Evolutionary conservation across 2,888 invertebrate genomes (phyloP).

Genomic region (Morpho helenor): DNA sequence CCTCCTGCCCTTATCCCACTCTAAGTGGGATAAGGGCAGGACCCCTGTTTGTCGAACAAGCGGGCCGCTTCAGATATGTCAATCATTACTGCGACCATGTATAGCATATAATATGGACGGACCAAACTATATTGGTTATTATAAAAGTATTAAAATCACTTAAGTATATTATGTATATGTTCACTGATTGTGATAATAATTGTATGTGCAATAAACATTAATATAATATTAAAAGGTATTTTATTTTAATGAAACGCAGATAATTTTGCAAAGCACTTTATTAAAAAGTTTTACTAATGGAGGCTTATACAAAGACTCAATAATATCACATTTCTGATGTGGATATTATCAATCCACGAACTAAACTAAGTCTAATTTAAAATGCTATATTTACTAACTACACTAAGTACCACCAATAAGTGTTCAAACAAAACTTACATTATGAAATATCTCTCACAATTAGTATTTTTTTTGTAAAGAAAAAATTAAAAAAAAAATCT

Average conservation of each 20-base stretch:
- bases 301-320: constrained; percentile 78
- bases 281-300: constrained; percentile 50
- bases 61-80: too few relatives aligned
- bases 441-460: constrained; percentile 16
- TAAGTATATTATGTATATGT: too few relatives aligned
- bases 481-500: too few relatives aligned
- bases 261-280: constrained; percentile 33
- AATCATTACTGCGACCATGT: too few relatives aligned
- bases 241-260: constrained; percentile 21
- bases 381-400: constrained; percentile 39
- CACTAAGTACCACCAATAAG: constrained; percentile 54
- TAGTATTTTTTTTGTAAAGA: not conserved
- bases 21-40: too few relatives aligned
- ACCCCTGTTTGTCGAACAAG: too few relatives aligned
- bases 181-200: constrained; percentile 25
- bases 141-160: not conserved
- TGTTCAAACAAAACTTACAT: constrained; percentile 26
- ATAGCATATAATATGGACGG: too few relatives aligned
- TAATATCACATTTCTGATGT: constrained; percentile 87
- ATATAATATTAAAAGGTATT: constrained; percentile 4
- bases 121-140: too few relatives aligned
- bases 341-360: constrained; percentile 81
- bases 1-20: too few relatives aligned
- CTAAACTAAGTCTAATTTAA: constrained; percentile 39
- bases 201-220: constrained; percentile 12